Conservation (phyloP, 1,140 invertebrate genomes). For the Bombus vancouverensis region DNA sequence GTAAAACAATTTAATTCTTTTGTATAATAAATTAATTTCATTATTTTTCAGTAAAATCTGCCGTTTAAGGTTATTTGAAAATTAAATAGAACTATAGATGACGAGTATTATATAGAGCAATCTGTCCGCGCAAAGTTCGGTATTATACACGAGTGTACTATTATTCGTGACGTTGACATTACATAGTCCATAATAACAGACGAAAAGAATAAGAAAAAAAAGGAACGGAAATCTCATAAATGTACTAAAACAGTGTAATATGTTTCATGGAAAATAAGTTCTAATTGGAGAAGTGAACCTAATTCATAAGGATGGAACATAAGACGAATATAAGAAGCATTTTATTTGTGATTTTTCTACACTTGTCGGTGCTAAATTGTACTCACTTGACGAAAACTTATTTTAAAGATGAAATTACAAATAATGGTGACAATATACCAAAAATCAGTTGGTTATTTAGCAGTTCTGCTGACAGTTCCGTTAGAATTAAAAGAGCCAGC, state of each 20-base stretch:
- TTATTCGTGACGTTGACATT: constrained; percentile 43
- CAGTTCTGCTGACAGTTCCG: constrained; percentile 8
- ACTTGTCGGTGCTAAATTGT: constrained; percentile 45
- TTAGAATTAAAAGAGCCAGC: constrained; percentile 40
- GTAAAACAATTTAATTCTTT: background rate
- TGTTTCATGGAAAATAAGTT: background rate
- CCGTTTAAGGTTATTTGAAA: background rate
- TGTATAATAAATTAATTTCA: background rate
- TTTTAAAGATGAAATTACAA: constrained; percentile 22
- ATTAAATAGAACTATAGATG: background rate
- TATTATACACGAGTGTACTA: constrained; percentile 9
- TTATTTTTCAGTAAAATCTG: background rate
- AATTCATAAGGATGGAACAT: constrained; percentile 41
- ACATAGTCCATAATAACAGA: constrained; percentile 7
- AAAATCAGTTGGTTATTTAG: constrained; percentile 61
- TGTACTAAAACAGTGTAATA: constrained; percentile 12
- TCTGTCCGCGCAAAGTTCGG: constrained; percentile 43
- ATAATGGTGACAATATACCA: constrained; percentile 38
- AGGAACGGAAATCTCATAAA: background rate
- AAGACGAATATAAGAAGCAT: constrained; percentile 13
- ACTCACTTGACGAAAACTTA: constrained; percentile 35
- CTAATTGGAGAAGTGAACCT: background rate
- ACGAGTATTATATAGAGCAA: background rate
- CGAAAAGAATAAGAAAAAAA: constrained; percentile 4
- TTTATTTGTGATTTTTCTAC: constrained; percentile 37